Base-by-base conservation (phyloP, 2,888 invertebrate genomes). In the Colletes collaris region DNA sequence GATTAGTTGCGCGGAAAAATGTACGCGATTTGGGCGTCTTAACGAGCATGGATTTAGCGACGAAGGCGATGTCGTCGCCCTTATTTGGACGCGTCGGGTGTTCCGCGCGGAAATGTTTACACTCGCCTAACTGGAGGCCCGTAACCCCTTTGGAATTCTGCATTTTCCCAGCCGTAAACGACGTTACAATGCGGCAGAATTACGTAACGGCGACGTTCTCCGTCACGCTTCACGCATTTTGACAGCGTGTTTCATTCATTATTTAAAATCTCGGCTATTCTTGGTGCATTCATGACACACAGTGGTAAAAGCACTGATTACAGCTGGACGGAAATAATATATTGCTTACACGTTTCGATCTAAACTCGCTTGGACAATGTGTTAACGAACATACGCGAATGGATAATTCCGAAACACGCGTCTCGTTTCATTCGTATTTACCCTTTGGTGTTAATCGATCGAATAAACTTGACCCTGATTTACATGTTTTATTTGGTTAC, bases 191-290 rank as follows among this genome's bases (percentile, higher is more conserved):
- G 71, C 83, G 75, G 56, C 55, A 16, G 63, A 8, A 63, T 90
- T 89, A 84, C 79, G 89, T 83, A 90, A 90, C 82, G 46, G 69
- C 68, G 81, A 66, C 82, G 87, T 85, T 87, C 84, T 80, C 87
- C 85, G 87, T 87, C 87, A 89, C 89, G 91, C 89, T 87, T 79
- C 84, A 79, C 46, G 83, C 82, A 68, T 88, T 88, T 89, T 87
- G 86, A 87, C 90, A 86, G 85, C 84, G 79, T 62, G 76, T 50
- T 81, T 67, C 86, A 86, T 86, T 86, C 86, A 83, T 86, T 86
- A 79, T 70, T 81, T 44, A 52, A 64, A 81, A 78, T 76, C 66
- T 37, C 53, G 55, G 44, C 10, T 46, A 46, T 46, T 46, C 44
- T 8, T 8, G 8, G 59, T 35, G 59, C 70, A 19, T 68, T 69